Evolutionary conservation across 2,113 vertebrate genomes (phyloP), one percentile per base, ranked within the genome.

Genomic region (Peromyscus leucopus): DNA sequence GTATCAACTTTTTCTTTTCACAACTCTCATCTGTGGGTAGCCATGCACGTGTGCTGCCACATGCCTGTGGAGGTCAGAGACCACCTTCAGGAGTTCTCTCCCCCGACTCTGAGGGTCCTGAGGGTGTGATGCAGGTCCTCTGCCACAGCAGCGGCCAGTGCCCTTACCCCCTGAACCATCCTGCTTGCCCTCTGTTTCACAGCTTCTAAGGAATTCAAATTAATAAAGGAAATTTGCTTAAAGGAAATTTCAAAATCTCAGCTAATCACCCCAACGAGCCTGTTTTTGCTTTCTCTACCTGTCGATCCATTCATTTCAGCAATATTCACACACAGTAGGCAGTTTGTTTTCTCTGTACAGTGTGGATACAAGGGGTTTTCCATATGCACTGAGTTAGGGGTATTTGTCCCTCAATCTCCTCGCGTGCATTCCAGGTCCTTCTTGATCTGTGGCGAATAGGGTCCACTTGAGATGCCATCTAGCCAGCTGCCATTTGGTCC

Each of bases 401-500:
- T n/a, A 51, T 39, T 24, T 48, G 15, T 46, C 12, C 15, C 59
- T 42, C 24, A n/a, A n/a, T 55, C 42, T 83, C 36, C 13, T 48
- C 75, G 8, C 33, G 16, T 86, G 7, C 12, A 6, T 8, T n/a
- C 11, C 9, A 12, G 48, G 63, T 72, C 48, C 36, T 83, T 61
- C 42, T 65, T 39, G 42, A 13, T 42, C 51, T 46, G 33, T 11
- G 24, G 75, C 71, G 33, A 22, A 24, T 11, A 39, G 90, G 16
- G 8, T 26, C 83, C 93, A 74, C 82, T 95, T 85, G 67, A 91
- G 95, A 83, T 55, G 76, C 75, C 91, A 97, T 97, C 95, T 78
- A 95, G 69, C 72, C 48, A 69, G 76, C 33, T 1, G 97, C 98
- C 98, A 97, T 98, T 98, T 95, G 96, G 97, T 98, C 97, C 87